These are phyloP conservation scores for Sterna hirundo DNA, from an alignment of 2,113 vertebrate genomes.

Conservation along the genomic window DNA sequence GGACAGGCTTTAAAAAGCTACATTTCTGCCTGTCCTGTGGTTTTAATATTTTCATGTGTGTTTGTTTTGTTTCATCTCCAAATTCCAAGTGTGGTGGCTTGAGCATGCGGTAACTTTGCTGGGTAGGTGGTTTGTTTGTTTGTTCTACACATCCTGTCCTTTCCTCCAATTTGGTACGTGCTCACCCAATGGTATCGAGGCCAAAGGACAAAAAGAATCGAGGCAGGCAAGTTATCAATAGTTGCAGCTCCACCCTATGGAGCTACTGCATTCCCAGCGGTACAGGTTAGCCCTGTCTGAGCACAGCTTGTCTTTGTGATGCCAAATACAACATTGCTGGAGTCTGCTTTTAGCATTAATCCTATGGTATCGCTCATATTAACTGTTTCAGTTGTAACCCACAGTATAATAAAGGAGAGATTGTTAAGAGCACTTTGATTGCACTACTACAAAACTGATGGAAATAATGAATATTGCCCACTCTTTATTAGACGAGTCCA, in stretches of 20 bases:
- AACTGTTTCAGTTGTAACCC: neutral
- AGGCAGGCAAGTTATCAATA: constrained; percentile 16
- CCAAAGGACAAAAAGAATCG: neutral
- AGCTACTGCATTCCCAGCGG: neutral
- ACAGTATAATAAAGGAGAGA: neutral
- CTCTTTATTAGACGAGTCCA: neutral
- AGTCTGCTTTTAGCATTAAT: neutral
- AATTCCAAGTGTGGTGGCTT: neutral
- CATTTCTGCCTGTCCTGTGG: neutral
- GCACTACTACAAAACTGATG: neutral
- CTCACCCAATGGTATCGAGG: neutral
- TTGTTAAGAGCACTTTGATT: neutral
- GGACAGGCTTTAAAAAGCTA: neutral
- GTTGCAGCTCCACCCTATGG: neutral
- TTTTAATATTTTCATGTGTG: neutral
- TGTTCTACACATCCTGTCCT: neutral
- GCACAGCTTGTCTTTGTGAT: neutral
- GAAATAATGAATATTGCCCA: neutral
- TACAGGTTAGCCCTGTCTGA: neutral
- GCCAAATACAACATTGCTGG: neutral
- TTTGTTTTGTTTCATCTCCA: neutral
- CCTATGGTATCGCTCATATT: neutral
- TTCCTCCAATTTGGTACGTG: neutral
- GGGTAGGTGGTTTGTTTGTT: neutral
- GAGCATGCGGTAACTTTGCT: neutral